Evolutionary conservation across 2,797 vertebrate species (phyloP), one percentile per base, ranked within the genome.

Genomic region (Apogon hyalosoma): DNA sequence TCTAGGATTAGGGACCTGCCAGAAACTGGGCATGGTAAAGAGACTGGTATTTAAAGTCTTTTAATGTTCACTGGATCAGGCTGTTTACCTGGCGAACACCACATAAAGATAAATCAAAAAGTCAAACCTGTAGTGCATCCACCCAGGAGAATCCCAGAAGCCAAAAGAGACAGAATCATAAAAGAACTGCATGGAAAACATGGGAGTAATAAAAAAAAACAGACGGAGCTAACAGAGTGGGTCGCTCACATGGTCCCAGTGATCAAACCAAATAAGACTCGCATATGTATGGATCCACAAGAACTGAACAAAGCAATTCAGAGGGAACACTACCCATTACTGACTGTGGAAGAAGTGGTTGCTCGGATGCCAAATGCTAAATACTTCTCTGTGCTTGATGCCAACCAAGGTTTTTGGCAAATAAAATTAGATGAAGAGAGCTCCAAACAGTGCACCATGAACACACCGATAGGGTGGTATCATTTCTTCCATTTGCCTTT

Each of bases 361-460:
- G 52, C 56, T 3, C 40, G 59, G 8, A 75, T 75, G 52, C 54
- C 64, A 16, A 71, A 53, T 12, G 45, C 56, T 8, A 66, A 62
- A 6, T 19, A 67, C 6, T 70, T 69, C 24, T 66, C 58, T 14
- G 62, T 63, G 3, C 2, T 71, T 11, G 33, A 78, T 24, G 63
- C 75, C n/a, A 60, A 52, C 21, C 53, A 78, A 21, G 62, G 66
- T 1, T 68, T 74, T 19, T 71, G 69, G 65, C 69, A 81, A 24
- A 46, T 74, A 10, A 39, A 54, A 9, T 8, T 68, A 4, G 48
- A 82, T 31, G 56, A 78, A 9, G 50, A 78, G 4, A 62, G 54
- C 40, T 70, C 55, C 14, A 58, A 52, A 15, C 63, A 53, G 13
- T 78, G 66, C 28, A 60, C 33, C 0, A 75, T 82, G n/a, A 72